Evolutionary conservation across 2,888 invertebrate genomes (phyloP).

Genomic region (Drosophila niveifrons): DNA sequence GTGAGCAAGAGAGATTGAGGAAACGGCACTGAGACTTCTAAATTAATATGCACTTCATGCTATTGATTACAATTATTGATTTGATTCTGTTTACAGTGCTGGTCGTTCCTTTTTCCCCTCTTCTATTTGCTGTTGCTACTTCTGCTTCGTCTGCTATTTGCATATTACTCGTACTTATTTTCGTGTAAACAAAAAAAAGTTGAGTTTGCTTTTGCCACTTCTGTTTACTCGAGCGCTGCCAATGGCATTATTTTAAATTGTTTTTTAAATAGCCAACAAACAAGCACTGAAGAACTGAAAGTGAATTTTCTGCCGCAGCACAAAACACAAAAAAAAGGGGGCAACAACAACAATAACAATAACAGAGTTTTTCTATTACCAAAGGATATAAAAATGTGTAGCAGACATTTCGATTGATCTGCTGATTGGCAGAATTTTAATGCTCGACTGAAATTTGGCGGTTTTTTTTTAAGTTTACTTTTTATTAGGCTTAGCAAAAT

Average conservation of each 20-base stretch:
- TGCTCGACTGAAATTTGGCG: background rate
- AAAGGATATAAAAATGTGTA: too few relatives aligned
- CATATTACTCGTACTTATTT: slow-evolving; percentile 36
- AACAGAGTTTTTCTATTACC: background rate
- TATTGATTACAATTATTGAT: slow-evolving; percentile 58
- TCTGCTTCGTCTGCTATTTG: slow-evolving; percentile 15
- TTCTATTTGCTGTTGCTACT: background rate
- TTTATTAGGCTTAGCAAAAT: background rate
- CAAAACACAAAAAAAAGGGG: background rate
- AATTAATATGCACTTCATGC: slow-evolving; percentile 48
- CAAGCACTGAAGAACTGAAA: slow-evolving; percentile 23
- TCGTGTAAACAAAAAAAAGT: slow-evolving; percentile 43
- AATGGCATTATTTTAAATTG: slow-evolving; percentile 61
- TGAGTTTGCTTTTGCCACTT: slow-evolving; percentile 44
- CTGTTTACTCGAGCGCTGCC: slow-evolving; percentile 45
- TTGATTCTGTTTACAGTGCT: slow-evolving; percentile 35
- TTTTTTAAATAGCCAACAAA: slow-evolving; percentile 61
- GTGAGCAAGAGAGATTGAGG: background rate
- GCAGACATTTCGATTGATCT: slow-evolving; percentile 37
- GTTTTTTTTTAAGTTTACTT: background rate
- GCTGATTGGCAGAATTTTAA: slow-evolving; percentile 14
- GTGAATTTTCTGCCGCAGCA: slow-evolving; percentile 16
- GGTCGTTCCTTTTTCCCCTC: slow-evolving; percentile 7
- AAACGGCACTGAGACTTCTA: background rate
- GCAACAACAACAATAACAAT: background rate